Percentiles rank a stretch among this genome's conserved stretches.
Evolutionary conservation across 1,140 invertebrate genomes (phyloP).

Genomic region (Lethrus apterus): DNA sequence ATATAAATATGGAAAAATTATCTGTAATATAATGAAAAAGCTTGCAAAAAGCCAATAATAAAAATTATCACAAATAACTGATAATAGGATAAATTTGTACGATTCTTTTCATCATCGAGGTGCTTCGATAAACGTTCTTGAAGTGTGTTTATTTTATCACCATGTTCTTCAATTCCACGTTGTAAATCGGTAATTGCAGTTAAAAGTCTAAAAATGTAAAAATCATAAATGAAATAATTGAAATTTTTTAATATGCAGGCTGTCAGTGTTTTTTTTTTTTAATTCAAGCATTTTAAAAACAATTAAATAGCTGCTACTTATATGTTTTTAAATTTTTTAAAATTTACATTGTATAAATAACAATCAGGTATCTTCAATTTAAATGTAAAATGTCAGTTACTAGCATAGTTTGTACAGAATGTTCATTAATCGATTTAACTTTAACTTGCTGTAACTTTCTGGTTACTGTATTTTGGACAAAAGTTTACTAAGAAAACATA

Average conservation of each 20-base stretch:
- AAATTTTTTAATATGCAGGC: conserved; percentile 5
- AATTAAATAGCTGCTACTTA: too few relatives aligned
- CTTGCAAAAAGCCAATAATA: conserved; percentile 14
- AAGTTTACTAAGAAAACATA: too few relatives aligned
- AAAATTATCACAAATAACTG: conserved; percentile 12
- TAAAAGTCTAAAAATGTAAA: conserved; percentile 29
- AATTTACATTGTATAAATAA: too few relatives aligned
- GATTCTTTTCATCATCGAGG: conserved; percentile 3
- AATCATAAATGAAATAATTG: not conserved
- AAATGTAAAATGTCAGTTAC: too few relatives aligned
- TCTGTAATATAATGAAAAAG: conserved; percentile 14
- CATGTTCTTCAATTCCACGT: conserved; percentile 29
- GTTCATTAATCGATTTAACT: too few relatives aligned
- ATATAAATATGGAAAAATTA: too few relatives aligned
- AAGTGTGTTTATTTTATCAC: conserved; percentile 29
- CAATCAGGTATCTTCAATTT: too few relatives aligned
- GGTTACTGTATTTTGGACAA: too few relatives aligned
- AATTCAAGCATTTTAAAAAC: too few relatives aligned
- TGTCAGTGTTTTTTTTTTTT: conserved; percentile 7
- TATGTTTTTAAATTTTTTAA: too few relatives aligned
- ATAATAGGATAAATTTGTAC: conserved; percentile 4
- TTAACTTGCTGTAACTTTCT: too few relatives aligned
- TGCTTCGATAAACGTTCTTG: conserved; percentile 24
- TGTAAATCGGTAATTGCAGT: conserved; percentile 32
- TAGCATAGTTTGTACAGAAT: too few relatives aligned